These are phyloP conservation scores for Hormaphis cornu DNA, from an alignment of 1,140 invertebrate genomes.

Conservation along the genomic window DNA sequence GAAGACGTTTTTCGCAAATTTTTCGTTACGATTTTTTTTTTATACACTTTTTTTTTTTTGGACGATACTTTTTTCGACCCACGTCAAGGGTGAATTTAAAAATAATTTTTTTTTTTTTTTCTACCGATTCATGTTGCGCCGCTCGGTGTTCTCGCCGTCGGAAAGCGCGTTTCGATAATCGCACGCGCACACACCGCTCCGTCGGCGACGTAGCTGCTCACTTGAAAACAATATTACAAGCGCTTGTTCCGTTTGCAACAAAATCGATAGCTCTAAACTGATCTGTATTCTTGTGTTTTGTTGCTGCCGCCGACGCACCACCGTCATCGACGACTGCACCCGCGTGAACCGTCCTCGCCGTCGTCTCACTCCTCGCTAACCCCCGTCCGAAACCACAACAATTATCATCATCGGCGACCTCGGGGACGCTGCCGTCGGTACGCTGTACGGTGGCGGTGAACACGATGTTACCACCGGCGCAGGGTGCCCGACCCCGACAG, in stretches of 20 bases:
- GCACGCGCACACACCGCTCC: not conserved
- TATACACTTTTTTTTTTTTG: not conserved
- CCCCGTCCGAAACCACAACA: constrained; percentile 42
- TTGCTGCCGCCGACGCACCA: not conserved
- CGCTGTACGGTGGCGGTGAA: constrained; percentile 61
- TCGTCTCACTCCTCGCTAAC: constrained; percentile 26
- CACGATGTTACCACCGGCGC: constrained; percentile 55
- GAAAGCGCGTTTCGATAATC: not conserved
- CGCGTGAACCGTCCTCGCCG: not conserved
- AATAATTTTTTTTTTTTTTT: not conserved
- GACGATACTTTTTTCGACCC: not conserved
- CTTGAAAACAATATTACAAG: not conserved
- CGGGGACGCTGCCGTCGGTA: constrained; percentile 60
- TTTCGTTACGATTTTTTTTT: not conserved
- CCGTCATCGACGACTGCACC: not conserved
- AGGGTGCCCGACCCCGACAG: constrained; percentile 56
- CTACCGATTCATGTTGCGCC: not conserved
- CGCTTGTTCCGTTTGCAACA: not conserved
- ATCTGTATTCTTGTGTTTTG: constrained; percentile 18
- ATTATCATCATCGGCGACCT: constrained; percentile 65
- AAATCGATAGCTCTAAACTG: not conserved
- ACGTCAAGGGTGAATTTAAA: not conserved
- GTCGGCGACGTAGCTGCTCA: no score
- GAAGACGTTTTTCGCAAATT: not conserved
- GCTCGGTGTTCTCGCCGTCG: no score